Base-by-base conservation (phyloP, 2,888 invertebrate genomes). In the Gortyna flavago region DNA sequence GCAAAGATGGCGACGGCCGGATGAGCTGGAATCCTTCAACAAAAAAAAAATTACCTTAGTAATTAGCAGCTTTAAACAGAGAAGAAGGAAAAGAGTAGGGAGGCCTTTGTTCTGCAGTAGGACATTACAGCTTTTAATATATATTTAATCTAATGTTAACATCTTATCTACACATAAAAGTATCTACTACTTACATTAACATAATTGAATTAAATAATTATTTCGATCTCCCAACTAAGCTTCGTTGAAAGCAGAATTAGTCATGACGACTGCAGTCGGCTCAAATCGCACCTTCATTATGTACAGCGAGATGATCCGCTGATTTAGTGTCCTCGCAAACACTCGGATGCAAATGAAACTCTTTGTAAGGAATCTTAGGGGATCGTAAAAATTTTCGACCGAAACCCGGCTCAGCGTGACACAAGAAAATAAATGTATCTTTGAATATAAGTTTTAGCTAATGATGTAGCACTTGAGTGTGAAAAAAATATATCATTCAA, bases 301-400 rank as follows among this genome's bases (percentile, higher is more conserved):
- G 72, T 77, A 82, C 72, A 77, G 71, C 61, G 62, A 65, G 80
- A 80, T 88, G 75, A 83, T 77, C 81, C 77, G 71, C 66, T 54
- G 35, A 59, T 84, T 87, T 87, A 79, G 81, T 89, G 89, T 93
- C 93, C 91, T 83, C 82, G 83, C 84, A 71, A 81, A 91, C 92
- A 91, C 91, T 91, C 89, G 87, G 92, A 95, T 95, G 95, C 94
- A 95, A 95, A 95, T 95, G 93, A 94, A 95, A 95, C 95, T 95
- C 95, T 95, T 95, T 96, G 95, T 95, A 93, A 93, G 92, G 92
- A 95, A 95, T 94, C 95, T 95, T 94, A 94, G 91, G 95, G 95
- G 95, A 95, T 95, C 92, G 91, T 91, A 93, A 95, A 95, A 95
- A 95, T 91, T 93, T 86, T 89, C 90, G 87, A 91, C 92, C 91